Conservation (phyloP, 2,888 invertebrate species). For the Mactromeris polynyma region DNA sequence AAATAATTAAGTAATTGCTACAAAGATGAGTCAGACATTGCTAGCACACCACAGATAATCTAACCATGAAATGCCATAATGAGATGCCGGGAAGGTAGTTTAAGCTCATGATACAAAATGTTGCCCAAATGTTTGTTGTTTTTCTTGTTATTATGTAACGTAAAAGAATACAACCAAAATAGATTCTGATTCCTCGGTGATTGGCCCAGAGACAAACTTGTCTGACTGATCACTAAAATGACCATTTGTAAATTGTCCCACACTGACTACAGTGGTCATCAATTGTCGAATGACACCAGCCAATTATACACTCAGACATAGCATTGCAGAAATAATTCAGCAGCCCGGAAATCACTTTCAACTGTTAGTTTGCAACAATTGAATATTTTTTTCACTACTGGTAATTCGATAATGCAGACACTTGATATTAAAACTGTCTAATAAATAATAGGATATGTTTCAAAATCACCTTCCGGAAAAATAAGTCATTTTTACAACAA, state of each 20-base stretch:
- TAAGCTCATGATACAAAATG: background rate
- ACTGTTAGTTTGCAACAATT: background rate
- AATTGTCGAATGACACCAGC: background rate
- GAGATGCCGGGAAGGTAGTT: background rate
- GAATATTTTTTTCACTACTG: background rate
- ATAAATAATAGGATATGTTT: too few relatives aligned
- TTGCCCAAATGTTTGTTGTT: background rate
- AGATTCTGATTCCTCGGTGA: background rate
- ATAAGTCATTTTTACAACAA: too few relatives aligned
- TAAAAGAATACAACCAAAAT: background rate
- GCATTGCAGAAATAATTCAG: background rate
- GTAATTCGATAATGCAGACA: background rate
- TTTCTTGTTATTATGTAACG: background rate
- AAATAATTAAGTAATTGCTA: background rate
- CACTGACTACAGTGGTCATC: background rate
- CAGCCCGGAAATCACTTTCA: background rate
- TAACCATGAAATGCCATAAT: background rate
- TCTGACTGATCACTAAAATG: constrained; percentile 2
- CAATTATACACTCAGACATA: constrained; percentile 4
- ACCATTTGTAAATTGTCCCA: background rate
- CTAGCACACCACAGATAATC: background rate
- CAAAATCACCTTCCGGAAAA: too few relatives aligned
- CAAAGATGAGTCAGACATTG: background rate
- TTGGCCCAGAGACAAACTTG: background rate
- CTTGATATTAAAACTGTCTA: background rate